Conservation (phyloP, 2,888 invertebrate genomes). For the Patella pellucida region DNA sequence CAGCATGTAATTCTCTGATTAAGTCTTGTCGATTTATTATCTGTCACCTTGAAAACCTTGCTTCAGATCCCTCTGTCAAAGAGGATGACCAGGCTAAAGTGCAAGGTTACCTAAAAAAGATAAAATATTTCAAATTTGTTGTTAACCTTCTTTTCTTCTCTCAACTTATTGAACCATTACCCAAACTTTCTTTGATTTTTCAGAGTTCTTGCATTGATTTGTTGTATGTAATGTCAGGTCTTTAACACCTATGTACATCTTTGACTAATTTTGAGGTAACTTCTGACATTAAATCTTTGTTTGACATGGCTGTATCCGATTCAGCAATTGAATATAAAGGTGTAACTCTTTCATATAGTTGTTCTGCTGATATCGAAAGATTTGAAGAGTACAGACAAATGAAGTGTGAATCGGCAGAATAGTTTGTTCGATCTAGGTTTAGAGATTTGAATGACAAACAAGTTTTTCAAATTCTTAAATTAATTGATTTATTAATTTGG, state of each 20-base stretch:
- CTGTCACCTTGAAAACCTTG: conserved; percentile 2
- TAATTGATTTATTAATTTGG: neutral
- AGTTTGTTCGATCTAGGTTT: neutral
- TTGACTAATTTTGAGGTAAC: neutral
- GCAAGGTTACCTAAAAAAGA: neutral
- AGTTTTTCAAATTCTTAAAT: neutral
- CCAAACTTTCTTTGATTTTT: neutral
- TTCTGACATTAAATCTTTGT: too few species aligned
- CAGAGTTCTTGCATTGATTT: neutral
- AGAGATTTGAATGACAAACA: neutral
- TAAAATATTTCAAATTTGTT: conserved; percentile 8
- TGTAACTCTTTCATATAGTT: too few species aligned
- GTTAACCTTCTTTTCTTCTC: neutral
- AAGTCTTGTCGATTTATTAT: neutral
- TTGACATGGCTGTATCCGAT: too few species aligned
- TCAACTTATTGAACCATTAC: neutral
- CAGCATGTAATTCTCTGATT: conserved; percentile 1
- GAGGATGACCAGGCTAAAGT: neutral
- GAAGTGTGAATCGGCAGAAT: neutral
- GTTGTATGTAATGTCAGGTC: neutral
- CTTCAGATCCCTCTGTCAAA: neutral
- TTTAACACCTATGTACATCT: neutral
- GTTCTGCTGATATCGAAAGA: too few species aligned
- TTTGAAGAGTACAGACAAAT: too few species aligned
- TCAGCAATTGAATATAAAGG: too few species aligned